Evolutionary conservation across 1,140 invertebrate species (phyloP).

Genomic region (Drosophila miranda): DNA sequence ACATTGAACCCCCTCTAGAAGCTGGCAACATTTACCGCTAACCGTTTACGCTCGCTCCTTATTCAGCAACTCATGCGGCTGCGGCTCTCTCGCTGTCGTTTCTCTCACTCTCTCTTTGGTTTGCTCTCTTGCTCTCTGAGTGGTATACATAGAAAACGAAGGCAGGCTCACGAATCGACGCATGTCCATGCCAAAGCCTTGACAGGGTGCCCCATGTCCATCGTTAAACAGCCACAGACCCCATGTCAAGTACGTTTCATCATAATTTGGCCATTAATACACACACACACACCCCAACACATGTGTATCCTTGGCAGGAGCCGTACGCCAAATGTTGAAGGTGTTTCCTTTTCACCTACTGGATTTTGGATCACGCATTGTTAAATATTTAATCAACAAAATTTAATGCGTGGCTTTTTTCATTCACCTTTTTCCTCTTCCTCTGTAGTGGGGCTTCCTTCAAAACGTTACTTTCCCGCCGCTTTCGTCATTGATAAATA

Average conservation of each 20-base stretch:
- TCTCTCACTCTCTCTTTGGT: conserved; percentile 14
- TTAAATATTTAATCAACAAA: conserved; percentile 72
- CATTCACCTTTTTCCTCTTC: neutral
- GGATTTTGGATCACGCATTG: conserved; percentile 33
- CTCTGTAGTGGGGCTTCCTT: neutral
- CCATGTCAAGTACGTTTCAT: conserved; percentile 70
- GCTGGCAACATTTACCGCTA: conserved; percentile 29
- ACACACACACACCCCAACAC: conserved; percentile 44
- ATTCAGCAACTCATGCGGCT: too few species aligned
- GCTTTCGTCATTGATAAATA: conserved; percentile 46
- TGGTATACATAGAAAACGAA: conserved; percentile 60
- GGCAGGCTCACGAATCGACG: conserved; percentile 32
- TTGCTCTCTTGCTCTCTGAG: conserved; percentile 26
- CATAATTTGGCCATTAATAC: conserved; percentile 73
- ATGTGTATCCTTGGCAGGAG: conserved; percentile 32
- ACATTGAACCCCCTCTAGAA: conserved; percentile 1
- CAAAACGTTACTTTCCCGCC: conserved; percentile 6
- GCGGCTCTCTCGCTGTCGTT: neutral
- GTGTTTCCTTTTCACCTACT: conserved; percentile 29
- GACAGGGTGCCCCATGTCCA: conserved; percentile 50
- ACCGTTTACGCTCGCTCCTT: conserved; percentile 8
- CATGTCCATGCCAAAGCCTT: conserved; percentile 16
- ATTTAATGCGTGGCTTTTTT: conserved; percentile 36
- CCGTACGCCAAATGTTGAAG: conserved; percentile 32
- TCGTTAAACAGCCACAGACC: conserved; percentile 46